phyloP scores from a whole-genome alignment of 2,888 invertebrate genomes.

The Eledone cirrhosa region DNA sequence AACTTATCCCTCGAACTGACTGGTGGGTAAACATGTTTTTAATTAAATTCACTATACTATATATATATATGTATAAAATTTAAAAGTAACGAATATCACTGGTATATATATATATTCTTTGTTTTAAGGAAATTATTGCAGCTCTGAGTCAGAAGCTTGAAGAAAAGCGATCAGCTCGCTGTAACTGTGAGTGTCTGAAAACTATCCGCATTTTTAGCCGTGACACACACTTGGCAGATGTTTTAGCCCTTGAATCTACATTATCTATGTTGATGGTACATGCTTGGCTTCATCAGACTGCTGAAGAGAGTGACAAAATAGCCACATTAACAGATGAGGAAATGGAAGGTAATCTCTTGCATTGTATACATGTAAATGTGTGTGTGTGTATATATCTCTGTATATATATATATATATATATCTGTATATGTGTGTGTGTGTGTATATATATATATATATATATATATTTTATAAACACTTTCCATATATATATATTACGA shows the following conservation, averaged over 20 bases:
- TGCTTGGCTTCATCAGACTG: conserved; percentile 58
- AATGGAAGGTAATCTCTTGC: conserved; percentile 45
- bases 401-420: not conserved
- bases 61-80: too few species aligned
- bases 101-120: too few species aligned
- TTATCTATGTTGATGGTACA: conserved; percentile 55
- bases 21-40: too few species aligned
- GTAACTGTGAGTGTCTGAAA: conserved; percentile 52
- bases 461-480: not conserved
- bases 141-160: conserved; percentile 45
- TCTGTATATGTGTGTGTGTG: not conserved
- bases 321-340: conserved; percentile 54
- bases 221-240: conserved; percentile 59
- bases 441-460: not conserved
- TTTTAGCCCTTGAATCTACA: conserved; percentile 52
- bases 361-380: not conserved
- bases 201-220: conserved; percentile 61
- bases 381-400: not conserved
- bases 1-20: too few species aligned
- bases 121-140: conserved; percentile 48
- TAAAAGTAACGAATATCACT: too few species aligned
- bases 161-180: conserved; percentile 39
- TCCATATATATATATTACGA: not conserved
- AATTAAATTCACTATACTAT: too few species aligned
- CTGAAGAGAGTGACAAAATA: conserved; percentile 49